Percentiles rank a stretch among this genome's conserved stretches.
These are phyloP conservation scores for Ctenosaura bakeri DNA, from an alignment of 2,797 vertebrate species.

Conservation along the genomic window DNA sequence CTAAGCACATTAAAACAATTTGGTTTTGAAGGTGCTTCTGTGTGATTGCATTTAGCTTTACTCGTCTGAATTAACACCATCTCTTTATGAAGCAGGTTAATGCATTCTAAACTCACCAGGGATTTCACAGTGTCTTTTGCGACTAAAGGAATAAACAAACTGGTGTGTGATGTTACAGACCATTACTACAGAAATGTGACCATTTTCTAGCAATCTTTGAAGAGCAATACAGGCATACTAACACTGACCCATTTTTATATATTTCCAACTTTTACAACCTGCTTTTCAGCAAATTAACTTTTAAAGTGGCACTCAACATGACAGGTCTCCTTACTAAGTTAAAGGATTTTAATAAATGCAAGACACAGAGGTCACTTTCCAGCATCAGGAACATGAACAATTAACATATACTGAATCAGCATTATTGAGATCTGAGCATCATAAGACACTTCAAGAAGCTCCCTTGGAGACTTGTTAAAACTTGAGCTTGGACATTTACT, in stretches of 20 bases:
- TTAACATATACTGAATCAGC: conserved; percentile 33
- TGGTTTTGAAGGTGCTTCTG: conserved; percentile 12
- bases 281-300: conserved; percentile 23
- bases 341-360: conserved; percentile 32
- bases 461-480: conserved; percentile 43
- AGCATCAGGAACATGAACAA: conserved; percentile 15
- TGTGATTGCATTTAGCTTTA: neutral
- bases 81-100: neutral
- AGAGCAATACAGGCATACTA: neutral
- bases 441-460: conserved; percentile 30
- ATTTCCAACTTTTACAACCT: conserved; percentile 1
- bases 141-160: neutral
- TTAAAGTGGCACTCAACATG: neutral
- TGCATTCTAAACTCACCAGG: neutral
- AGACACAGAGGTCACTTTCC: conserved; percentile 24
- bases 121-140: neutral
- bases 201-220: neutral
- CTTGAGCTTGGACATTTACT: conserved; percentile 9
- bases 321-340: neutral
- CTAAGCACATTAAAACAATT: conserved; percentile 36
- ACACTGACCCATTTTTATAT: conserved; percentile 18
- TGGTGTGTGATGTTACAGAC: neutral
- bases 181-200: neutral
- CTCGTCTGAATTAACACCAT: neutral
- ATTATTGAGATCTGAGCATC: conserved; percentile 24